Evolutionary conservation across 2,113 vertebrate genomes (phyloP), one percentile per base, ranked within the genome.

Genomic region (Monopterus albus): DNA sequence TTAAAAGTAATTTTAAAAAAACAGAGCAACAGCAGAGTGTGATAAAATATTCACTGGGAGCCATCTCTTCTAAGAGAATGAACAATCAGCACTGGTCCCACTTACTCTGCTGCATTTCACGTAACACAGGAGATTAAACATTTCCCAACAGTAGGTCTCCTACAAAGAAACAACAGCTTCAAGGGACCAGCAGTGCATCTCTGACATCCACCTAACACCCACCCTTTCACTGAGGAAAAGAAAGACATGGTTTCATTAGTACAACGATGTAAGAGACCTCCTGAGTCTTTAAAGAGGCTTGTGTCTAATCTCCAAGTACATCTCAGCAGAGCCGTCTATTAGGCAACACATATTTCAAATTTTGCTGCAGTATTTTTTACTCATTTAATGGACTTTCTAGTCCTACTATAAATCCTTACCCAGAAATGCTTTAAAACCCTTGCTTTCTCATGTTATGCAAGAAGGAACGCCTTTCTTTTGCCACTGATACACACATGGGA

Each of bases 31-130:
- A 66, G 62, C 52, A 4, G 76, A 75, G 72, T 68, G 71, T 42
- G 78, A 91, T 91, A 57, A 92, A 92, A 92, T 90, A 92, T 89
- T 91, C 72, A 91, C 87, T 72, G 57, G 42, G 43, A 87, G 55
- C 65, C 82, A 86, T 90, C 69, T 88, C 83, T 91, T 93, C 90
- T 87, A 78, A 91, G 82, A 90, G 91, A 92, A 91, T 87, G 82
- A 84, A 72, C 83, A 88, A 93, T 90, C 83, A 88, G 85, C 66
- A 11, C 58, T 68, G 83, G 65, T 88, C 79, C 80, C 72, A 68
- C 83, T 86, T 81, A 84, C 79, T 85, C 67, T 53, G 72, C 81
- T 70, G 72, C 66, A 28, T 87, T 83, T 75, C 42, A 68, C 62
- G 64, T 80, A 64, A 56, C 64, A 71, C 5, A 31, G 51, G 50